Conservation (phyloP, 2,888 invertebrate genomes). For the Chloroclystis v-ata region DNA sequence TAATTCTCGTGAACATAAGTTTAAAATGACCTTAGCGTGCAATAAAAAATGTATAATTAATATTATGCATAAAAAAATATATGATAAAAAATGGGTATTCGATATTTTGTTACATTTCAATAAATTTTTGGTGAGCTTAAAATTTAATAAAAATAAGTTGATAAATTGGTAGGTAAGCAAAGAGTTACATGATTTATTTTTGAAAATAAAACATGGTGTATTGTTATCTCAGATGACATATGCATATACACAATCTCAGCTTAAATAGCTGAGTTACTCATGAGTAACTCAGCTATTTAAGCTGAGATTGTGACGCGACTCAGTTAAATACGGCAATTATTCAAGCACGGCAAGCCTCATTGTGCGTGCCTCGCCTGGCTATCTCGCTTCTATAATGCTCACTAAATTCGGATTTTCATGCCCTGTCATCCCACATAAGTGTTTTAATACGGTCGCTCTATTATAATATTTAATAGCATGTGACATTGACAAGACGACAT, state of each 20-base stretch:
- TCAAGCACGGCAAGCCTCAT: slow-evolving; percentile 63
- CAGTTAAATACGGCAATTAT: slow-evolving; percentile 71
- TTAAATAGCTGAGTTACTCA: slow-evolving; percentile 16
- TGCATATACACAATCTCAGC: slow-evolving; percentile 22
- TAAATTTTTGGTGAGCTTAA: too few species aligned
- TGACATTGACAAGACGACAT: slow-evolving; percentile 43
- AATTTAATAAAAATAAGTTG: too few species aligned
- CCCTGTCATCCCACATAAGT: slow-evolving; percentile 65
- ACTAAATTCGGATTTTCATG: slow-evolving; percentile 70
- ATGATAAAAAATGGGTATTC: too few species aligned
- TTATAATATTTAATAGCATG: slow-evolving; percentile 47
- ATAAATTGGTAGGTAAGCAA: too few species aligned
- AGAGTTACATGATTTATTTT: too few species aligned
- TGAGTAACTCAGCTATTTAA: slow-evolving; percentile 16
- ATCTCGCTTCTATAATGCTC: slow-evolving; percentile 47
- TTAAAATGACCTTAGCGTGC: too few species aligned
- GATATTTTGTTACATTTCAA: too few species aligned
- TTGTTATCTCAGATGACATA: not conserved
- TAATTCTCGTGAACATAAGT: too few species aligned
- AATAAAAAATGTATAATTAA: too few species aligned
- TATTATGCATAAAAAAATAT: too few species aligned
- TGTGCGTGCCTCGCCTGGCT: slow-evolving; percentile 50
- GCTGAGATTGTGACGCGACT: slow-evolving; percentile 34
- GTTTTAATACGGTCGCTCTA: slow-evolving; percentile 56
- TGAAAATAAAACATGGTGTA: too few species aligned